A percentile compares a stretch with the other conserved stretches of the same genome.
These are phyloP conservation scores for Callipepla squamata DNA, from an alignment of 2,113 vertebrate genomes.

Conservation along the genomic window DNA sequence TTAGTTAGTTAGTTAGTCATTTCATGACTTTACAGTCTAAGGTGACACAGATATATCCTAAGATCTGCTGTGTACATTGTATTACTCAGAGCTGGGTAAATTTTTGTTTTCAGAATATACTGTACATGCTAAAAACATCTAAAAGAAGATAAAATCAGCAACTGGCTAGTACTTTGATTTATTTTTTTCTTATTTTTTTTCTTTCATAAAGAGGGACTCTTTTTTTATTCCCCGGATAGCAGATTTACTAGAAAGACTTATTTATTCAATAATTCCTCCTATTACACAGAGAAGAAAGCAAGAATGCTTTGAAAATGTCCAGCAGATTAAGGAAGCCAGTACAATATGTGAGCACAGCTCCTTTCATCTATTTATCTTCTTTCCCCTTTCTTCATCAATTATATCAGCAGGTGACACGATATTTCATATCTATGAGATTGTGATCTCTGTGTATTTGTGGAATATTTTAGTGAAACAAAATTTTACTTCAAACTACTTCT, in stretches of 20 bases:
- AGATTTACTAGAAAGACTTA: not conserved
- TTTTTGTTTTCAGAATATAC: not conserved
- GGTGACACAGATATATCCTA: not conserved
- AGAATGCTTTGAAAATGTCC: not conserved
- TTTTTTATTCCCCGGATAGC: fast-evolving
- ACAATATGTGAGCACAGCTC: not conserved
- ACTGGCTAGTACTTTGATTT: not conserved
- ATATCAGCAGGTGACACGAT: not conserved
- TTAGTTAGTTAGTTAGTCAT: not conserved
- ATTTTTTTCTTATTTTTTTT: not conserved
- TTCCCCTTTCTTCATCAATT: not conserved
- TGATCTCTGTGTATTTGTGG: not conserved
- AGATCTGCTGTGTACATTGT: not conserved
- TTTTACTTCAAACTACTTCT: not conserved
- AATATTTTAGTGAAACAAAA: not conserved
- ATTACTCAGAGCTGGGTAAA: not conserved
- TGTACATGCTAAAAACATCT: not conserved
- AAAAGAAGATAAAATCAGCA: not conserved
- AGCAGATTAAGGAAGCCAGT: not conserved
- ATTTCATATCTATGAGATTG: not conserved
- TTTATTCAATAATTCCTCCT: not conserved
- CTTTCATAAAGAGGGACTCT: not conserved
- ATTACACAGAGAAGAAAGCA: not conserved
- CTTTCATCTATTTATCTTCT: not conserved
- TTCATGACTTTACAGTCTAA: not conserved